Base-by-base conservation (phyloP, 2,888 invertebrate genomes). In the Cheilosia vernalis region DNA sequence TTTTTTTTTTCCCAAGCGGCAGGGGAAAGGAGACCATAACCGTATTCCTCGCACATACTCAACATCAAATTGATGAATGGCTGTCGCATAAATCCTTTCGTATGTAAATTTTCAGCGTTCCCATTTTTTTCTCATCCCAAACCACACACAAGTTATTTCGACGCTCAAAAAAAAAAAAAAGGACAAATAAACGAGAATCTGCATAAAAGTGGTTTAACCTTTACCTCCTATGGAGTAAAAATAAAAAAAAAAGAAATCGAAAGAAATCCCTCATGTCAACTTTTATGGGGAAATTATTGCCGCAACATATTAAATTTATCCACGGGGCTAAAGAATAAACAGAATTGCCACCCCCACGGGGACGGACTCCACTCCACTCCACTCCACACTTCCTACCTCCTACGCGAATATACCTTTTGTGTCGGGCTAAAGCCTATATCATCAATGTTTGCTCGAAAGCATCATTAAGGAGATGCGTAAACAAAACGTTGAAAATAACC, bases 11-110 rank as follows among this genome's bases (percentile, higher is more conserved):
- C 6, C 15, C 13, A 24, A 66, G 51, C 53, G 40, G 21, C 72
- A 70, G 27, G 19, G 17, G 2, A 7, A 19, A 27, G 63, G 19
- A 13, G 44, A 55, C 49, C 24, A 64, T 72, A 66, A 72, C 76
- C 53, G 42, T 67, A 85, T 85, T 81, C 85, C 76, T 85, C 61
- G 72, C 81, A 85, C 85, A 85, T 81, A 85, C 70, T 81, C 85
- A 85, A 76, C 85, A 85, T 85, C 81, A 85, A 81, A 80, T 85
- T 85, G 85, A 85, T 85, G 85, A 81, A 85, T 85, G 81, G 81
- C 61, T 85, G 85, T 85, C 85, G 81, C 67, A 85, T 85, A 81
- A 85, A 85, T 85, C 85, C 81, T 85, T 85, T 85, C 76, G 60
- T 81, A 85, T 85, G 85, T 72, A 85, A 85, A 85, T 85, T 81